These are phyloP conservation scores for Clytia hemisphaerica DNA, from an alignment of 30 jellyfish, hydroid and myxozoan genomes.

Conservation along the genomic window DNA sequence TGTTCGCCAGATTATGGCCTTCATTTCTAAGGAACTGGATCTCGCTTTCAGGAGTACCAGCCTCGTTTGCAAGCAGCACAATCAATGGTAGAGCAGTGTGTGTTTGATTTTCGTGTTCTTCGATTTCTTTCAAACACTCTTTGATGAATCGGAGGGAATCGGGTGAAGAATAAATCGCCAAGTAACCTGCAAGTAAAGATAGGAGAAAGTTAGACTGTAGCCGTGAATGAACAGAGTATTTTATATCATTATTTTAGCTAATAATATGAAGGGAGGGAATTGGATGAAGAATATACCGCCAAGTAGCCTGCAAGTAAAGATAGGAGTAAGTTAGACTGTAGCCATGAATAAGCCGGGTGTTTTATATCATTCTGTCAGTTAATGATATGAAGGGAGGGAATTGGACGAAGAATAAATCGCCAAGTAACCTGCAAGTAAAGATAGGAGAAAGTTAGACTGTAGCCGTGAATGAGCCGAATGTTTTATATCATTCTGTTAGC, in stretches of 20 bases:
- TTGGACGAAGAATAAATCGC: conserved; percentile 72
- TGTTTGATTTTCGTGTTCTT: conserved; percentile 36
- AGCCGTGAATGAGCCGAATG: no score
- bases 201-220: neutral
- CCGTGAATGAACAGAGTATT: no score
- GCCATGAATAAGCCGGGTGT: no score
- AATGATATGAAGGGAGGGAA: no score
- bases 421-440: conserved; percentile 60
- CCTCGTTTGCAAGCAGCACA: conserved; percentile 71
- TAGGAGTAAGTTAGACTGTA: neutral
- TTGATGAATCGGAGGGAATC: conserved; percentile 62
- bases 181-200: conserved; percentile 49
- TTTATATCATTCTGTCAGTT: no score
- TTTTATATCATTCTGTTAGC: no score
- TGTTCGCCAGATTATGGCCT: conserved; percentile 79
- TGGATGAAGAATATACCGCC: conserved; percentile 71
- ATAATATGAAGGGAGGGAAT: no score
- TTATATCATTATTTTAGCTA: no score
- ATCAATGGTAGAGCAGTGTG: conserved; percentile 56
- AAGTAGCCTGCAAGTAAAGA: conserved; percentile 56
- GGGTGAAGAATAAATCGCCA: conserved; percentile 76
- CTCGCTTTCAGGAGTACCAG: conserved; percentile 62
- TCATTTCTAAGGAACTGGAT: conserved; percentile 45
- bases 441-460: neutral
- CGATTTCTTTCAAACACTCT: conserved; percentile 35